phyloP scores from a whole-genome alignment of 1,140 invertebrate genomes.

The Trichogramma pretiosum region DNA sequence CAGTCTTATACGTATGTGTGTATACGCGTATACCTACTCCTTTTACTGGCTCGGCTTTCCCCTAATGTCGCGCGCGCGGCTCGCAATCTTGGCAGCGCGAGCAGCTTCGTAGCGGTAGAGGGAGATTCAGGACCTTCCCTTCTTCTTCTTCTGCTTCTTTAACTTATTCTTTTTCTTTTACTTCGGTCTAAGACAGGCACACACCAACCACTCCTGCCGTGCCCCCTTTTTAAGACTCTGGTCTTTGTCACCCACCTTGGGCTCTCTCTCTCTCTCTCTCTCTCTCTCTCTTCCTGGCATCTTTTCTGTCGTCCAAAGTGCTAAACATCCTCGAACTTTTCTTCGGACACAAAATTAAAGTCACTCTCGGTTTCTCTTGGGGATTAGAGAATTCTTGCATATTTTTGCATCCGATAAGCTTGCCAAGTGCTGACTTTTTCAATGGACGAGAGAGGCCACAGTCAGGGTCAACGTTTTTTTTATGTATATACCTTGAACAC shows the following conservation, averaged over 20 bases:
- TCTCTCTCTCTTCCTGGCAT: conserved; percentile 22
- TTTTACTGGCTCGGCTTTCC: too few relatives aligned
- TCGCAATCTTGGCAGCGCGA: too few relatives aligned
- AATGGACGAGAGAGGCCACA: not conserved
- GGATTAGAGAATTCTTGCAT: conserved; percentile 15
- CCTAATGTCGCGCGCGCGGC: too few relatives aligned
- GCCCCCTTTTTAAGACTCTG: conserved; percentile 1
- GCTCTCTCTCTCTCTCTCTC: conserved; percentile 16
- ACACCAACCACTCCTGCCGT: not conserved
- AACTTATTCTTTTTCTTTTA: conserved; percentile 21
- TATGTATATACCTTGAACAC: not conserved
- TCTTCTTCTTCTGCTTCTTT: conserved; percentile 15
- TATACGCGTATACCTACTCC: too few relatives aligned
- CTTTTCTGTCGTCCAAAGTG: conserved; percentile 18
- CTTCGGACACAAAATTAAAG: conserved; percentile 12
- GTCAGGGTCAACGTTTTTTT: conserved; percentile 6
- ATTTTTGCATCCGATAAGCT: conserved; percentile 12
- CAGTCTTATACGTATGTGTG: too few relatives aligned
- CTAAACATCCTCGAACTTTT: conserved; percentile 14
- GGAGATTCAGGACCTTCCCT: too few relatives aligned
- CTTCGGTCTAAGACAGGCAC: conserved; percentile 19
- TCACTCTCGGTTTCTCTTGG: conserved; percentile 17
- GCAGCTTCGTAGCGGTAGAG: too few relatives aligned
- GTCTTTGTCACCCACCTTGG: not conserved
- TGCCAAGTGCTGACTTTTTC: not conserved